Percentiles rank a stretch among this genome's conserved stretches.
phyloP scores from a whole-genome alignment of 1,140 invertebrate species.

The Ericerus pela region DNA sequence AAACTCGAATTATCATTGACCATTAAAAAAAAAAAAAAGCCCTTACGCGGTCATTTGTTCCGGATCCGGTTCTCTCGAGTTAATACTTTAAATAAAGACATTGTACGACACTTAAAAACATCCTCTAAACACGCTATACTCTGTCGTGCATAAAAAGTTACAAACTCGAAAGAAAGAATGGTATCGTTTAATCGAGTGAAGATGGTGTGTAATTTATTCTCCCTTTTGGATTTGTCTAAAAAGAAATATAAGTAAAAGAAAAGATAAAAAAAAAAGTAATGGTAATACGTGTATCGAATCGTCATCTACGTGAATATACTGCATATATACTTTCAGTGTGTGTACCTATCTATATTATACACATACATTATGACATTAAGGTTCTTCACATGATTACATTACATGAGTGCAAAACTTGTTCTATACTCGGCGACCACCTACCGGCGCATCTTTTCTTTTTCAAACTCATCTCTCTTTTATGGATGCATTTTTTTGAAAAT shows the following conservation, averaged over 20 bases:
- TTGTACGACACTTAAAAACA: slow-evolving; percentile 11
- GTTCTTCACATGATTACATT: too few species aligned
- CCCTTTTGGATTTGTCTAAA: neutral
- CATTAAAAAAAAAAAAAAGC: too few species aligned
- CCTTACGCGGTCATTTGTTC: neutral
- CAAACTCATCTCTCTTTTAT: too few species aligned
- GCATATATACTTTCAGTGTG: neutral
- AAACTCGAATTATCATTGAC: slow-evolving; percentile 12
- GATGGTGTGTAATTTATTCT: slow-evolving; percentile 9
- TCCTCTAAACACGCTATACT: neutral
- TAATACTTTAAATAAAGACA: slow-evolving; percentile 11
- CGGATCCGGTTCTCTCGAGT: slow-evolving; percentile 5
- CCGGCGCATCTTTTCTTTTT: too few species aligned
- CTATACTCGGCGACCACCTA: too few species aligned
- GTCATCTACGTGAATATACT: slow-evolving; percentile 6
- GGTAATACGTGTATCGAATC: slow-evolving; percentile 10
- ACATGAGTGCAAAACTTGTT: too few species aligned
- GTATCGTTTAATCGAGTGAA: slow-evolving; percentile 6
- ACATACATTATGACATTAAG: too few species aligned
- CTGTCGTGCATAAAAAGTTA: neutral
- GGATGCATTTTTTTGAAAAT: too few species aligned
- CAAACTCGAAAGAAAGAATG: neutral
- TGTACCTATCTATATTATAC: too few species aligned
- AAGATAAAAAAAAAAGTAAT: too few species aligned
- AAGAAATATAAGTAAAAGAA: too few species aligned